Percentiles rank a stretch among this genome's conserved stretches.
Evolutionary conservation across 2,888 invertebrate species (phyloP).

Genomic region (Gandaritis pyraliata): DNA sequence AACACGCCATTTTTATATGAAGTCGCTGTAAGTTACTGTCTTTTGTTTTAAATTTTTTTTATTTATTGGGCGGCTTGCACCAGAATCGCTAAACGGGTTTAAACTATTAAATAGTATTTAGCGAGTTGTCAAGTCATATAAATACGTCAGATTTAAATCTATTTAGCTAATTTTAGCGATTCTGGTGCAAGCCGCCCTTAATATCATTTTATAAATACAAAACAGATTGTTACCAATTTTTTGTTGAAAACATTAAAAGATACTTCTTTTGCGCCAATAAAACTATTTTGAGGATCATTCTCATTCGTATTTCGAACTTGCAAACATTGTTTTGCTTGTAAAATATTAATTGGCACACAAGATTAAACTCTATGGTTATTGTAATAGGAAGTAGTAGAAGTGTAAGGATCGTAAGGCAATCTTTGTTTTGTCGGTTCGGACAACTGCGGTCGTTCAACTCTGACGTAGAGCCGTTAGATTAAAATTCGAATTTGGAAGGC

Average conservation of each 20-base stretch:
- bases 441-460: conserved; percentile 70
- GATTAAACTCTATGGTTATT: conserved; percentile 41
- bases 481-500: conserved; percentile 76
- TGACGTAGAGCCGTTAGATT: conserved; percentile 72
- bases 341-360: conserved; percentile 20
- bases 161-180: too few species aligned
- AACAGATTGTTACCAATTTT: background rate
- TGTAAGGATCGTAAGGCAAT: conserved; percentile 51
- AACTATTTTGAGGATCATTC: conserved; percentile 32
- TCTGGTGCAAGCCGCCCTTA: too few species aligned
- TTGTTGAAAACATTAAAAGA: background rate
- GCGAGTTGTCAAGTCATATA: too few species aligned
- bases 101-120: too few species aligned
- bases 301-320: conserved; percentile 28
- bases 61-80: too few species aligned
- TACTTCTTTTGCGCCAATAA: conserved; percentile 13
- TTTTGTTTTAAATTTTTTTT: too few species aligned
- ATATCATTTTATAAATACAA: too few species aligned
- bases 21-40: too few species aligned
- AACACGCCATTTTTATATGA: too few species aligned
- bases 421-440: conserved; percentile 65
- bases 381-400: conserved; percentile 50
- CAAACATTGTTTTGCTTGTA: conserved; percentile 11
- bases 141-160: too few species aligned
- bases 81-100: too few species aligned